phyloP scores from a whole-genome alignment of 2,888 invertebrate genomes.

The Mystacides longicornis region DNA sequence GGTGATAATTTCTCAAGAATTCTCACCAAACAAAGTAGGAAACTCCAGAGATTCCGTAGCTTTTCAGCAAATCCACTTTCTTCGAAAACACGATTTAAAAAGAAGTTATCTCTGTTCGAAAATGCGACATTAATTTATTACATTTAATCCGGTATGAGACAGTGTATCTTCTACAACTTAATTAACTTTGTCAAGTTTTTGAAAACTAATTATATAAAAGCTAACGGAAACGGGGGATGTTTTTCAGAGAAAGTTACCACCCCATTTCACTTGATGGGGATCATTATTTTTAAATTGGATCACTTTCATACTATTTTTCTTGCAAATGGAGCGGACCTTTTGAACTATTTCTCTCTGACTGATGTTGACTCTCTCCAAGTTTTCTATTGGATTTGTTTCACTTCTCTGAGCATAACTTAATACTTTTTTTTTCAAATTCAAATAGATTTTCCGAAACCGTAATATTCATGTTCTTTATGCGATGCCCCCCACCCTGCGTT shows the following conservation, averaged over 20 bases:
- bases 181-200: slow-evolving; percentile 1
- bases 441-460: too few relatives aligned
- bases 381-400: too few relatives aligned
- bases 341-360: too few relatives aligned
- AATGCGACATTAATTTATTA: not conserved
- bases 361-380: too few relatives aligned
- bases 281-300: too few relatives aligned
- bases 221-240: not conserved
- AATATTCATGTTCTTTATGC: too few relatives aligned
- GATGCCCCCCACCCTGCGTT: too few relatives aligned
- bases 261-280: too few relatives aligned
- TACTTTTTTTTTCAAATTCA: too few relatives aligned
- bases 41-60: not conserved
- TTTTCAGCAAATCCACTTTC: not conserved
- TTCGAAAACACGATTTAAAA: not conserved
- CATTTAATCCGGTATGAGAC: not conserved
- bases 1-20: not conserved
- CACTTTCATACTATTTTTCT: too few relatives aligned
- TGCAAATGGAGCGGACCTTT: too few relatives aligned
- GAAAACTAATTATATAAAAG: not conserved
- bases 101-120: not conserved
- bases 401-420: too few relatives aligned
- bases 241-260: not conserved
- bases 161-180: not conserved
- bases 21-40: not conserved